Conservation (phyloP, 2,888 invertebrate species). For the Theristus sp. region DNA sequence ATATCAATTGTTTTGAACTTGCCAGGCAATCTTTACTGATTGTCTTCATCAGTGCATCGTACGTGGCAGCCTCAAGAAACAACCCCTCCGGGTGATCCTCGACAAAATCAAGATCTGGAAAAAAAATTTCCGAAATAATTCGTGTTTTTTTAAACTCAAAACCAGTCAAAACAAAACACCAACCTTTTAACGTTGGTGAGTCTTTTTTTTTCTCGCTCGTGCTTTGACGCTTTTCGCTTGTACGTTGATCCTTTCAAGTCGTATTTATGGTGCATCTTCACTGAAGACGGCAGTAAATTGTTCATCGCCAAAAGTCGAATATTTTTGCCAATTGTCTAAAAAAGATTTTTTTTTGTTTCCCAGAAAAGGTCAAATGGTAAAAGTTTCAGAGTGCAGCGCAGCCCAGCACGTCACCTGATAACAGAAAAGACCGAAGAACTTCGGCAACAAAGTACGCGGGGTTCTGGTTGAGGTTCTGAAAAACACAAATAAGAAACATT, state of each 20-base stretch:
- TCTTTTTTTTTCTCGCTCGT: constrained; percentile 66
- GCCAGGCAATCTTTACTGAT: constrained; percentile 92
- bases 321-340: constrained; percentile 90
- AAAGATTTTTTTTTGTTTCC: too few species aligned
- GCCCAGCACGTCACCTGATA: constrained; percentile 54
- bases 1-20: too few species aligned
- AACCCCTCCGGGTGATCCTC: constrained; percentile 89
- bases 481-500: constrained; percentile 9
- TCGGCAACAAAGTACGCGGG: constrained; percentile 93
- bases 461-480: constrained; percentile 70
- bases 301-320: constrained; percentile 96
- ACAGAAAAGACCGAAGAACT: constrained; percentile 97
- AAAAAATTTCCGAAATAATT: too few species aligned
- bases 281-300: constrained; percentile 82
- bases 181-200: constrained; percentile 82
- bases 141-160: too few species aligned
- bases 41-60: constrained; percentile 80
- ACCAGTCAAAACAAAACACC: background rate
- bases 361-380: too few species aligned
- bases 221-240: constrained; percentile 90
- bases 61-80: constrained; percentile 81
- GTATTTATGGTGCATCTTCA: constrained; percentile 88
- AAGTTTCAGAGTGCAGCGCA: too few species aligned
- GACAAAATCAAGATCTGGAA: constrained; percentile 75
- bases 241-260: constrained; percentile 98